Evolutionary conservation across 1,140 invertebrate genomes (phyloP), one percentile per base, ranked within the genome.

Genomic region (Formica exsecta): DNA sequence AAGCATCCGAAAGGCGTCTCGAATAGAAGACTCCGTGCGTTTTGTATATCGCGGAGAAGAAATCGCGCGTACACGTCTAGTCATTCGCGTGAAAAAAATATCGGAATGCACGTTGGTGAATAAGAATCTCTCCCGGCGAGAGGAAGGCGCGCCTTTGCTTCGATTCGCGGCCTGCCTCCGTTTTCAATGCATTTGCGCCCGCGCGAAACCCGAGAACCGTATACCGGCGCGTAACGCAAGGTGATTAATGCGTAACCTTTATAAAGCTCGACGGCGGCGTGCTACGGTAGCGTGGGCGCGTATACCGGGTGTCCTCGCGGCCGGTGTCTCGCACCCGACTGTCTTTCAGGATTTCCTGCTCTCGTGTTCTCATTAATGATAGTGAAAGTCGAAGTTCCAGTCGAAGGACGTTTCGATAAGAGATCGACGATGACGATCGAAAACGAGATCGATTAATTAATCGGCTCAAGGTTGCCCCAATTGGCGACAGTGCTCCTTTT

Each of bases 241-340:
- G 79, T 86, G 91, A 92, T 91, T 91, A 92, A 92, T 88, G 91
- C 90, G 90, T 92, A 91, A 92, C 86, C 90, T 90, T 89, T 90
- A 81, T 90, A 77, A 90, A 88, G 75, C 70, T 68, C 70, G 65
- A 64, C 51, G 51, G 29, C 48, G 73, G 54, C 83, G 88, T 86
- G 71, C 36, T 36, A 36, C 84, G 29, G 19, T 65, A 36, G 87
- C 86, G 87, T 88, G 85, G 76, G 86, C 77, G 86, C 85, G 71
- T 74, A 74, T 66, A 77, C 71, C 76, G 85, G 79, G 84, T 70
- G 86, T 89, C 68, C 89, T 71, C 71, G 44, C 66, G 44, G 22
- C 36, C 62, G 9, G 4, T n/a, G 29, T 51, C n/a, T 19, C 13
- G 8, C 32, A 22, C 0, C n/a, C 25, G 19, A 22, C 8, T 1